Percentiles rank a stretch among this genome's conserved stretches.
phyloP scores from a whole-genome alignment of 1,140 invertebrate genomes.

The Aphis craccivora region DNA sequence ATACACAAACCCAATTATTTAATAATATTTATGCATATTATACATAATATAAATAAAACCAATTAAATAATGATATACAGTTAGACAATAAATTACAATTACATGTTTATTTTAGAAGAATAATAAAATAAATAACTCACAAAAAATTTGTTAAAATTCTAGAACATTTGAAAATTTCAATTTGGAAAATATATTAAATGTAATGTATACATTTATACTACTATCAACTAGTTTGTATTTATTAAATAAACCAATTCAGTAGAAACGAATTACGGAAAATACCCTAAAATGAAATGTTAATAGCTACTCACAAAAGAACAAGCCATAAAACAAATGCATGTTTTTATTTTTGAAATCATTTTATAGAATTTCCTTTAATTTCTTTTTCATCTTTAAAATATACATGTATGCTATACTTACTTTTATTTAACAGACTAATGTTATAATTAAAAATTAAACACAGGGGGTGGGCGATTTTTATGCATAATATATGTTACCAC shows the following conservation, averaged over 20 bases:
- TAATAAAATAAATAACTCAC: no score
- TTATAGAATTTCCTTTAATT: neutral
- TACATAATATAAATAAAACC: no score
- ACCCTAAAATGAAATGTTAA: neutral
- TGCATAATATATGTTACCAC: neutral
- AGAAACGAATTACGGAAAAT: neutral
- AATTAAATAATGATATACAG: no score
- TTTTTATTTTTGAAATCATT: neutral
- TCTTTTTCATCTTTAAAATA: neutral
- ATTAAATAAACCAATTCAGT: neutral
- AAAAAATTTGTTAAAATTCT: no score
- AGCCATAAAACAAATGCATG: neutral
- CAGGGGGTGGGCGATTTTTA: neutral
- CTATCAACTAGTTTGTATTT: neutral
- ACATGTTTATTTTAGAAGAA: no score
- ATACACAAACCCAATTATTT: no score
- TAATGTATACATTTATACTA: neutral
- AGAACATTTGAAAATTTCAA: neutral
- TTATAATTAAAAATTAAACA: neutral
- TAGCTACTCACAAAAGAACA: neutral
- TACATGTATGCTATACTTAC: neutral
- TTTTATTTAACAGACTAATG: neutral
- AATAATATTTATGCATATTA: no score
- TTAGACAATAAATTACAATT: no score
- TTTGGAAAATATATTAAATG: neutral